phyloP scores from a whole-genome alignment of 2,113 vertebrate species.

The Eulacestoma nigropectus region DNA sequence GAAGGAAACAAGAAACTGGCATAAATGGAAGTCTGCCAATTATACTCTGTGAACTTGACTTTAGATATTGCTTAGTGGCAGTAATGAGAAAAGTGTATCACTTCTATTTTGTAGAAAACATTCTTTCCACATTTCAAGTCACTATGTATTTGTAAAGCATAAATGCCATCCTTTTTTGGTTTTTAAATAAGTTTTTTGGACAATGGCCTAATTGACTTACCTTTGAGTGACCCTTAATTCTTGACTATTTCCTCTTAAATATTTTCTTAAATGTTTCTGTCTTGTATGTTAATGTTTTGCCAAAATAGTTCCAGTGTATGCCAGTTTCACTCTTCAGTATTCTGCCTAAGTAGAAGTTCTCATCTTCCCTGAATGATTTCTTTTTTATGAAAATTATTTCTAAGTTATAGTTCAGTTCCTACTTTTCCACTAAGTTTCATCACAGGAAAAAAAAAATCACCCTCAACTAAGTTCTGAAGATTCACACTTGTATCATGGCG shows the following conservation, averaged over 20 bases:
- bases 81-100: not conserved
- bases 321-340: not conserved
- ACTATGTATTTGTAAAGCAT: not conserved
- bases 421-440: not conserved
- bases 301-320: not conserved
- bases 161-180: not conserved
- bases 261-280: not conserved
- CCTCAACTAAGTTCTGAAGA: not conserved
- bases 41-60: not conserved
- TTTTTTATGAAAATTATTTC: not conserved
- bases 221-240: not conserved
- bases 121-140: not conserved
- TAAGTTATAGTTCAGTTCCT: not conserved
- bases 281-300: not conserved
- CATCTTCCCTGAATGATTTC: not conserved
- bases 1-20: not conserved
- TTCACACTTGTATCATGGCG: not conserved
- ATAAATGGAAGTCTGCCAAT: not conserved
- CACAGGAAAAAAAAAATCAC: not conserved
- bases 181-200: not conserved
- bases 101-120: not conserved
- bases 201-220: not conserved
- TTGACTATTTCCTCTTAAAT: not conserved
- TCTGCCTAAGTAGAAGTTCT: not conserved
- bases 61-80: not conserved